phyloP scores from a whole-genome alignment of 2,888 invertebrate genomes.

The Lutraria lutraria region DNA sequence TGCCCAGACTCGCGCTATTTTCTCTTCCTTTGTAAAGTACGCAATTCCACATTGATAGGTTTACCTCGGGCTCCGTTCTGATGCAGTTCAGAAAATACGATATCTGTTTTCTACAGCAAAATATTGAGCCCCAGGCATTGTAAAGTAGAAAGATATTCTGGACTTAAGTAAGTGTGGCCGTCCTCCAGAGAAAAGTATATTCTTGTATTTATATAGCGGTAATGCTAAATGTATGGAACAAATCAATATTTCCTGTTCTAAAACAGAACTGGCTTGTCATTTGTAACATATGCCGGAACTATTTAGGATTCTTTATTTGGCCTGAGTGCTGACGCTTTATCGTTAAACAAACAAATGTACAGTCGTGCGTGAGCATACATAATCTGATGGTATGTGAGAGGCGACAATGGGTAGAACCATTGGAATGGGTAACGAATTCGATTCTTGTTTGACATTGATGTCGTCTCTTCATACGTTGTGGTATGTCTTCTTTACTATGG shows the following conservation, averaged over 20 bases:
- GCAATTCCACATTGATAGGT: neutral
- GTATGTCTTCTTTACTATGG: too few species aligned
- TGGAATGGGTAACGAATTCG: neutral
- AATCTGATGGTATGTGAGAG: neutral
- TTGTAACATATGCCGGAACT: constrained; percentile 33
- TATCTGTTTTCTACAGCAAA: neutral
- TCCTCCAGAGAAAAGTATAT: neutral
- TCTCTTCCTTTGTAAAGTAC: constrained; percentile 5
- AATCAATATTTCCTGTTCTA: constrained; percentile 29
- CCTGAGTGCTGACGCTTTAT: neutral
- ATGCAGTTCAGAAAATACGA: constrained; percentile 2
- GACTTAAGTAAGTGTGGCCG: neutral
- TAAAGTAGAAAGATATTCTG: neutral
- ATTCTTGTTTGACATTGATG: neutral
- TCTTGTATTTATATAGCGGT: constrained; percentile 18
- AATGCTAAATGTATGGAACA: neutral
- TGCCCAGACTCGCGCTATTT: neutral
- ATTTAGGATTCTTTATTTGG: constrained; percentile 1
- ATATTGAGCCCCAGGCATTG: constrained; percentile 13
- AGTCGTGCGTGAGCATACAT: neutral
- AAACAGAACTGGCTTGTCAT: constrained; percentile 31
- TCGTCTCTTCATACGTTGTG: too few species aligned
- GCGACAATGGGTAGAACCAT: neutral
- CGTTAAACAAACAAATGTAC: neutral
- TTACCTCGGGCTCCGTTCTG: neutral